Evolutionary conservation across 2,113 vertebrate species (phyloP), one percentile per base, ranked within the genome.

Genomic region (Atrichornis clamosus): DNA sequence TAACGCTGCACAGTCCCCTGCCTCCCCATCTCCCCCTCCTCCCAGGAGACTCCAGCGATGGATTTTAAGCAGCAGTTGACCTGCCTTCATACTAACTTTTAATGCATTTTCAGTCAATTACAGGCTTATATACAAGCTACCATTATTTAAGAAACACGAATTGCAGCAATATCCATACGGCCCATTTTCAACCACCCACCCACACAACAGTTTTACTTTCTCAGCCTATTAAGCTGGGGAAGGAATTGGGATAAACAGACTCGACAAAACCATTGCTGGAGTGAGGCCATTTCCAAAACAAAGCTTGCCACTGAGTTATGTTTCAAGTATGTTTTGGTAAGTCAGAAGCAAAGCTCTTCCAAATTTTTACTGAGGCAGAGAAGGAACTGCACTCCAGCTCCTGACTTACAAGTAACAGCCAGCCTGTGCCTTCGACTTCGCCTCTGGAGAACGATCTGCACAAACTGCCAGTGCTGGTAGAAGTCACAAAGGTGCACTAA

Each of bases 291-390:
- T 93, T 96, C 85, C 83, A 96, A 96, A 97, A 94, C 94, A 97
- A 93, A 93, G 93, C 60, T 88, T 95, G 93, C 94, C 91, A 92
- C 95, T 87, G 84, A 92, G 64, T 95, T 97, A 95, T 95, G 89
- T 72, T 91, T 95, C 93, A 96, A 93, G 60, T 81, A 88, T 90
- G 87, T 89, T 92, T 93, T 93, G 92, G 60, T 91, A 95, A 96
- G 55, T 46, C 69, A 87, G 62, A 93, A 92, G 78, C 58, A 75
- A 89, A 93, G 58, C 73, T 87, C 69, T 92, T 94, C 86, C 96
- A 92, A 93, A 80, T 72, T 90, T 64, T 85, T 89, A 62, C 49
- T 77, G 37, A 89, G 33, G 89, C 69, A 82, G 70, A 69, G 59
- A 55, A 46, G 65, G 73, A 95, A 89, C 3, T 76, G 50, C 53